Evolutionary conservation across 2,113 vertebrate species (phyloP), one percentile per base, ranked within the genome.

Genomic region (Cephalopholis sonnerati): DNA sequence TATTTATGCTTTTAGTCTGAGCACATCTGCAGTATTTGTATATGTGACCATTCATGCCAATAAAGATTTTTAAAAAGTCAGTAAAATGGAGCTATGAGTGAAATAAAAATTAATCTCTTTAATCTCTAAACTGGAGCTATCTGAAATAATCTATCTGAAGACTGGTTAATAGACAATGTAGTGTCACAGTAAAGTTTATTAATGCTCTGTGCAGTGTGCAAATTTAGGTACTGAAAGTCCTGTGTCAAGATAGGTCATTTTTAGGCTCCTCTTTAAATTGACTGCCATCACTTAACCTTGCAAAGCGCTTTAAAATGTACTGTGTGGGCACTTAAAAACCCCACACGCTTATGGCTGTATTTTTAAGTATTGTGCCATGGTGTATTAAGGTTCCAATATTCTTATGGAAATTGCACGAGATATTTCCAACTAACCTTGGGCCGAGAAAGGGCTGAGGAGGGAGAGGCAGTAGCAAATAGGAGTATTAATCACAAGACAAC

Each of bases 351-450:
- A 70, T 71, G 25, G 7, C 29, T 54, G 29, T 24, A 20, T 61
- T 74, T 77, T 68, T 83, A 66, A 59, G 41, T 62, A 22, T 80
- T 55, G 22, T 76, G 74, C 71, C 32, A 48, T 22, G 2, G 63
- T 77, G 15, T 65, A 62, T 87, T 77, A 82, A 44, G 61, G 75
- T 29, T 72, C 67, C 59, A 78, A 81, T 87, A 88, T 86, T 84
- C 69, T 72, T 72, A 81, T 78, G 62, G 71, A 85, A 81, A 82
- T 81, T 76, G 79, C 61, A 57, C 64, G 36, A 82, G 75, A 74
- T 79, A 82, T 91, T 90, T 83, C 79, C 79, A 89, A 87, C 89
- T 92, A 94, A 93, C 92, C 91, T 93, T 93, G 87, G 91, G 68
- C 61, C 2, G 58, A 70, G 65, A 84, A 86, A 84, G 72, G 69